phyloP scores from a whole-genome alignment of 2,113 vertebrate species.

The Pleuronectes platessa region DNA sequence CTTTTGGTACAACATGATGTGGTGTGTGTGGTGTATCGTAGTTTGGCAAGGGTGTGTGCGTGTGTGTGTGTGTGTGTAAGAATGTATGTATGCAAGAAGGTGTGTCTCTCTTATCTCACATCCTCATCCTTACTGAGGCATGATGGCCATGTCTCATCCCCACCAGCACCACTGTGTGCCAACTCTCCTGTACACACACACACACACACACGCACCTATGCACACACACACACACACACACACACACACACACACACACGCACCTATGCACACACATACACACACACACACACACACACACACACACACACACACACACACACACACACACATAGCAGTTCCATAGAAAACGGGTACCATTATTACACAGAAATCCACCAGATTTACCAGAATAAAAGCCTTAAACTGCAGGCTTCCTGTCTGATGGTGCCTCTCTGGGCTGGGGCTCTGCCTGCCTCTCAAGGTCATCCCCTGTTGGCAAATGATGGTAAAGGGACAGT shows the following conservation, averaged over 20 bases:
- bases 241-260: not conserved
- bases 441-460: constrained; percentile 62
- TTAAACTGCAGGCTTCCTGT: not conserved
- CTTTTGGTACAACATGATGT: constrained; percentile 30
- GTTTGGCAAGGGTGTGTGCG: constrained; percentile 18
- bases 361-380: not conserved
- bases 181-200: not conserved
- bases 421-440: constrained; percentile 13
- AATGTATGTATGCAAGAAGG: not conserved
- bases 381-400: constrained; percentile 10
- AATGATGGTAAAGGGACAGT: constrained; percentile 61
- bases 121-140: constrained; percentile 27
- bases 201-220: too few relatives aligned
- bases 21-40: constrained; percentile 17
- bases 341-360: not conserved
- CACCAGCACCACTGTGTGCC: not conserved
- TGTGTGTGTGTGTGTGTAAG: not conserved
- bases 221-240: not conserved
- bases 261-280: not conserved
- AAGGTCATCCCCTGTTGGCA: constrained; percentile 80
- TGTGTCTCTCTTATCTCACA: constrained; percentile 25
- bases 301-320: not conserved
- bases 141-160: constrained; percentile 34
- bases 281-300: too few relatives aligned
- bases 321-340: constrained; percentile 7